Evolutionary conservation across 2,797 vertebrate species (phyloP).

Genomic region (Sebastes alutus): DNA sequence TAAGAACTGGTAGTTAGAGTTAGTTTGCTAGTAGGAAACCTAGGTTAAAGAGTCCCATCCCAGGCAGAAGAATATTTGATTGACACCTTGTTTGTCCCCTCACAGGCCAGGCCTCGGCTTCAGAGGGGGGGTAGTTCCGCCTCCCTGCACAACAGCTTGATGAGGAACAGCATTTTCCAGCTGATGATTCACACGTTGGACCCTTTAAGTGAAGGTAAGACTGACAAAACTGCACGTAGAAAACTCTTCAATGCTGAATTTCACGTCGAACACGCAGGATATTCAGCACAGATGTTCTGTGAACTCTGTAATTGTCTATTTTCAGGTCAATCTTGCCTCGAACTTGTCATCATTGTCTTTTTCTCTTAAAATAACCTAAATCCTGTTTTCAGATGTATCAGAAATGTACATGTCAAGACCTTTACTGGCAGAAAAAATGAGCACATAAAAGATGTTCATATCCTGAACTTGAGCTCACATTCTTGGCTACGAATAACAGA

Average conservation of each 20-base stretch:
- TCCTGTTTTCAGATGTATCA: background rate
- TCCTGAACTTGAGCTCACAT: background rate
- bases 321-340: constrained; percentile 3
- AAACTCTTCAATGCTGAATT: background rate
- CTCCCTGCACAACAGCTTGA: constrained; percentile 97
- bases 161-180: constrained; percentile 99
- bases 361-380: background rate
- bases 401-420: background rate
- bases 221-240: background rate
- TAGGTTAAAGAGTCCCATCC: background rate
- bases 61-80: constrained; percentile 21
- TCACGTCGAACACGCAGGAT: background rate
- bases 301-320: background rate
- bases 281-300: background rate
- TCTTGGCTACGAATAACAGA: background rate
- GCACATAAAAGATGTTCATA: background rate
- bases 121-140: constrained; percentile 97
- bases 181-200: constrained; percentile 99
- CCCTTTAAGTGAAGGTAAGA: constrained; percentile 96
- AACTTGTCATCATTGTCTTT: constrained; percentile 8
- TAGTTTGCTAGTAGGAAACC: background rate
- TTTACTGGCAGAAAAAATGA: background rate
- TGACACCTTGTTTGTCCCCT: constrained; percentile 59
- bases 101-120: constrained; percentile 92
- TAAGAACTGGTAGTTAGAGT: constrained; percentile 2